phyloP scores from a whole-genome alignment of 2,888 invertebrate species.

The Oasisia sp. region DNA sequence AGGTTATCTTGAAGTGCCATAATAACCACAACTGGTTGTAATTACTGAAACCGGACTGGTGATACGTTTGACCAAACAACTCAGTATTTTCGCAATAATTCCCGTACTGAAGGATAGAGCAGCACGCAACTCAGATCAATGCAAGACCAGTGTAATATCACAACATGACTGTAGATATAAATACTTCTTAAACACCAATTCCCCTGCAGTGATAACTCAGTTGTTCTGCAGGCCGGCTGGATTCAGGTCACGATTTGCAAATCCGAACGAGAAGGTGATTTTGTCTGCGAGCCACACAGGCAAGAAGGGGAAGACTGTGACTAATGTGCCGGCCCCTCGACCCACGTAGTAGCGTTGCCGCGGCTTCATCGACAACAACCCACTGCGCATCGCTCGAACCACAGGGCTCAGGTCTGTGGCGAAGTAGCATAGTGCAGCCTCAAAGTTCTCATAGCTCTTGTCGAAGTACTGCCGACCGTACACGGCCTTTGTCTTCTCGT shows the following conservation, averaged over 20 bases:
- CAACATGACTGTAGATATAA: background rate
- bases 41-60: background rate
- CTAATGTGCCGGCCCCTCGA: constrained; percentile 53
- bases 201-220: background rate
- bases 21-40: background rate
- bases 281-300: constrained; percentile 60
- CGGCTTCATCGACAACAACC: constrained; percentile 57
- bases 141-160: background rate
- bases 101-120: background rate
- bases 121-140: background rate
- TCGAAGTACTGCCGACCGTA: constrained; percentile 58
- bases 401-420: constrained; percentile 59
- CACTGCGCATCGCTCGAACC: constrained; percentile 56
- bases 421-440: constrained; percentile 42
- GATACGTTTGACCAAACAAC: background rate
- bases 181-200: background rate
- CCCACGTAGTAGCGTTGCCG: constrained; percentile 57
- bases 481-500: constrained; percentile 47
- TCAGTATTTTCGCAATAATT: background rate
- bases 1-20: background rate
- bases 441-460: constrained; percentile 50
- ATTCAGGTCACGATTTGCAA: background rate
- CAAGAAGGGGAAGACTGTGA: constrained; percentile 52
- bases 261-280: constrained; percentile 46
- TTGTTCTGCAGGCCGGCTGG: background rate